Percentiles rank a stretch among this genome's conserved stretches.
Conservation (phyloP, 2,888 invertebrate species). For the Pristionchus japonicus region DNA sequence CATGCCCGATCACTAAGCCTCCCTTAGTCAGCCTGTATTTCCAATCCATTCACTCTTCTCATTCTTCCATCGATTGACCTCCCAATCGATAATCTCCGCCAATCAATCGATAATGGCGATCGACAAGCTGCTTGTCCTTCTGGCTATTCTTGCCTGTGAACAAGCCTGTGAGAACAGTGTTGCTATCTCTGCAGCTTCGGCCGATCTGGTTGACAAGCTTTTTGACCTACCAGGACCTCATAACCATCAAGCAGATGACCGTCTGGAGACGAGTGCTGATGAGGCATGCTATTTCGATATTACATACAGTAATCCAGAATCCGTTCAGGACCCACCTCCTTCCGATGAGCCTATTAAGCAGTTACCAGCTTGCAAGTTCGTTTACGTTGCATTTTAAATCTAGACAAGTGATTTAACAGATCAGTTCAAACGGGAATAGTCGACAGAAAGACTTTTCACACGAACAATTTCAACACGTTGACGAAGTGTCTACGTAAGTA, state of each 20-base stretch:
- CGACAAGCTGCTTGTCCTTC: background rate
- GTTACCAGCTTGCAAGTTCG: background rate
- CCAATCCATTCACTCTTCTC: too few relatives aligned
- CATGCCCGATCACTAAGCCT: background rate
- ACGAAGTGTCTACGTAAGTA: background rate
- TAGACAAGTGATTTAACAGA: too few relatives aligned
- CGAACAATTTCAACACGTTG: background rate
- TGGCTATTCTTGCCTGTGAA: background rate
- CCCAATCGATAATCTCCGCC: too few relatives aligned
- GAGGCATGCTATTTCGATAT: background rate
- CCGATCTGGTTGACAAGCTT: background rate
- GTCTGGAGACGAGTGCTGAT: background rate
- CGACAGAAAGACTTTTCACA: background rate
- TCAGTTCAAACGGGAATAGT: background rate
- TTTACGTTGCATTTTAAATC: too few relatives aligned
- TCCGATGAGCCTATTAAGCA: background rate
- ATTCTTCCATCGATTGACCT: background rate
- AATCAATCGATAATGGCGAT: background rate
- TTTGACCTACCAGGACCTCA: background rate
- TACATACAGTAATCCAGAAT: too few relatives aligned
- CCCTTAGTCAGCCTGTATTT: background rate
- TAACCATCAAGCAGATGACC: background rate
- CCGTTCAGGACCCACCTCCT: slow-evolving; percentile 9
- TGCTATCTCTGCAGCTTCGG: background rate
- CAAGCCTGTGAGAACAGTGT: background rate